Conservation (phyloP, 2,888 invertebrate species). For the Drosophila anomalata region DNA sequence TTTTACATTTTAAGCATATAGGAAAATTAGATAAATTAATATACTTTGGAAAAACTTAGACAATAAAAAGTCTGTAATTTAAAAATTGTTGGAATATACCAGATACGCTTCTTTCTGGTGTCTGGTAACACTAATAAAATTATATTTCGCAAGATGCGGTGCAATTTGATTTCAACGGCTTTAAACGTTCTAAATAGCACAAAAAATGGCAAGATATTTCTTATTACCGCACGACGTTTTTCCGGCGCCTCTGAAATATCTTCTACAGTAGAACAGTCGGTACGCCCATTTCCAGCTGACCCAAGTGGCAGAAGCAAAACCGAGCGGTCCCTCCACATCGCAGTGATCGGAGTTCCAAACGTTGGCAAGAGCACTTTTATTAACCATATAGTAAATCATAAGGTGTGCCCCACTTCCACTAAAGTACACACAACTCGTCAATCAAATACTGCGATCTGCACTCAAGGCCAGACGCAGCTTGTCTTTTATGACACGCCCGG, state of each 20-base stretch:
- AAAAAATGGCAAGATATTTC: conserved; percentile 25
- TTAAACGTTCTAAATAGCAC: conserved; percentile 54
- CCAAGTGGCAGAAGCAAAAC: background rate
- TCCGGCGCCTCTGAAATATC: conserved; percentile 27
- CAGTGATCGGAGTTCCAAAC: conserved; percentile 97
- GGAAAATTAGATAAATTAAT: too few relatives aligned
- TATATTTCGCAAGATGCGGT: conserved; percentile 31
- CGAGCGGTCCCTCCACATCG: conserved; percentile 85
- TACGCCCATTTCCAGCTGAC: conserved; percentile 1
- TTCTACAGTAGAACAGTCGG: conserved; percentile 7
- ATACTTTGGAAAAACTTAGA: too few relatives aligned
- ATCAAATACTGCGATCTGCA: conserved; percentile 89
- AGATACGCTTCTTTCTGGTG: background rate
- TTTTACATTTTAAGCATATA: too few relatives aligned
- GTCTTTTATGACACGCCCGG: conserved; percentile 98
- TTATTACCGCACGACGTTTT: conserved; percentile 41
- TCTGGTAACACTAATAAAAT: background rate
- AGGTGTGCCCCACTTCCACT: conserved; percentile 94
- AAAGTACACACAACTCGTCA: conserved; percentile 96
- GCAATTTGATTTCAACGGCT: conserved; percentile 31
- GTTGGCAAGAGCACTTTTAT: conserved; percentile 98
- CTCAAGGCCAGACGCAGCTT: conserved; percentile 91
- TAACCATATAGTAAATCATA: conserved; percentile 92
- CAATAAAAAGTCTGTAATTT: background rate
- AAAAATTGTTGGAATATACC: background rate